These are phyloP conservation scores for Dilophus febrilis DNA, from an alignment of 2,888 invertebrate species.

Conservation along the genomic window DNA sequence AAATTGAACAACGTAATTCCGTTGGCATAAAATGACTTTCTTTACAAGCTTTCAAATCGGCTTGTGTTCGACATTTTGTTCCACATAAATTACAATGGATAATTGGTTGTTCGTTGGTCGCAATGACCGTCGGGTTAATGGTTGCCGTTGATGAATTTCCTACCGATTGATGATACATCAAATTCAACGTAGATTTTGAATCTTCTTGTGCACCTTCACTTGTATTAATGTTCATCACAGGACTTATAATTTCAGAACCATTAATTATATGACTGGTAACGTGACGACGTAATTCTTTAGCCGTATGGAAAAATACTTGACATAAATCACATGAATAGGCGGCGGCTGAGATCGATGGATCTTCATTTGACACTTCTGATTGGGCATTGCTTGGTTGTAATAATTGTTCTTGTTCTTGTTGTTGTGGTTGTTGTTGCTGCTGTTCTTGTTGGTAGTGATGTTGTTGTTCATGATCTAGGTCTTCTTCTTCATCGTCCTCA, in stretches of 20 bases:
- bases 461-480: slow-evolving; percentile 13
- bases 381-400: too few relatives aligned
- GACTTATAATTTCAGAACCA: slow-evolving; percentile 16
- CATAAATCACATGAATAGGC: slow-evolving; percentile 28
- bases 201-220: slow-evolving; percentile 5
- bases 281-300: slow-evolving; percentile 26
- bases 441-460: slow-evolving; percentile 12
- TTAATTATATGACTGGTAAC: slow-evolving; percentile 30
- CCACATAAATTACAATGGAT: slow-evolving; percentile 6
- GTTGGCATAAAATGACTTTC: slow-evolving; percentile 6
- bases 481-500: slow-evolving; percentile 10
- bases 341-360: background rate
- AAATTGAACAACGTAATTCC: slow-evolving; percentile 4
- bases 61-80: slow-evolving; percentile 2
- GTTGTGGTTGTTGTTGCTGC: slow-evolving; percentile 7
- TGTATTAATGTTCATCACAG: slow-evolving; percentile 2
- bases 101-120: background rate
- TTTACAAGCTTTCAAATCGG: slow-evolving; percentile 5
- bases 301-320: slow-evolving; percentile 26
- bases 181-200: slow-evolving; percentile 1
- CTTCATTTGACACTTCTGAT: too few relatives aligned
- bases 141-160: background rate
- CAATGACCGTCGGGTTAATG: background rate
- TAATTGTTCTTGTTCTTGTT: slow-evolving; percentile 9
- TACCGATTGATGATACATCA: background rate